Evolutionary conservation across 2,113 vertebrate species (phyloP).

Genomic region (Ornithorhynchus anatinus): DNA sequence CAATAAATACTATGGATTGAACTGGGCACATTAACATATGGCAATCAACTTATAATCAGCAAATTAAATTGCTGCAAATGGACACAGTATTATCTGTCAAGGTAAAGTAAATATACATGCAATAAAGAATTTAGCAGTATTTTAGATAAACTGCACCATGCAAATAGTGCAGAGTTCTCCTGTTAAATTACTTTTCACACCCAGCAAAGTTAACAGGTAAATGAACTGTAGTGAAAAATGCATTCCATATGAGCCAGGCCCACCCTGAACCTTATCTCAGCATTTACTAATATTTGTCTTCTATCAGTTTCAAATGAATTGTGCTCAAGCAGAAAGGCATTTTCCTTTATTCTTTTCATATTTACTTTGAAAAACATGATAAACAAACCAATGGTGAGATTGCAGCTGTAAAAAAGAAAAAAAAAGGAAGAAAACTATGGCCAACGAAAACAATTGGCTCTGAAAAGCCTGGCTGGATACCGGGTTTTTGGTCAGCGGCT

Average conservation of each 20-base stretch:
- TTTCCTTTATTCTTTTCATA: background rate
- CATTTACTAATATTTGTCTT: background rate
- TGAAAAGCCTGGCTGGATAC: background rate
- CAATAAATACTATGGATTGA: too few species aligned
- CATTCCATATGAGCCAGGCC: too few species aligned
- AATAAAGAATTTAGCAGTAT: too few species aligned
- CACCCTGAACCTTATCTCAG: background rate
- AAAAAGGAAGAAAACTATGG: background rate
- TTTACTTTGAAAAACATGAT: constrained; percentile 3
- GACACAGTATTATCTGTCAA: too few species aligned
- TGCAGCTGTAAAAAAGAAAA: background rate
- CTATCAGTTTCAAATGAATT: background rate
- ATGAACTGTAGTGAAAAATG: background rate
- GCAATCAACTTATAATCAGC: too few species aligned
- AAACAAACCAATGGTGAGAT: background rate
- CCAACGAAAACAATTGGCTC: background rate
- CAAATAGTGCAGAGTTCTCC: too few species aligned
- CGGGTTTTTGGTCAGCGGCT: too few species aligned
- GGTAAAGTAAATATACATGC: too few species aligned
- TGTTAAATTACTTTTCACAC: background rate
- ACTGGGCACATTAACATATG: too few species aligned
- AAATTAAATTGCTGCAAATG: too few species aligned
- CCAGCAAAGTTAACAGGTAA: background rate
- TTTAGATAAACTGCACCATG: too few species aligned
- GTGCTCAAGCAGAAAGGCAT: background rate